Evolutionary conservation across 2,113 vertebrate genomes (phyloP), one percentile per base, ranked within the genome.

Genomic region (Acrocephalus arundinaceus): DNA sequence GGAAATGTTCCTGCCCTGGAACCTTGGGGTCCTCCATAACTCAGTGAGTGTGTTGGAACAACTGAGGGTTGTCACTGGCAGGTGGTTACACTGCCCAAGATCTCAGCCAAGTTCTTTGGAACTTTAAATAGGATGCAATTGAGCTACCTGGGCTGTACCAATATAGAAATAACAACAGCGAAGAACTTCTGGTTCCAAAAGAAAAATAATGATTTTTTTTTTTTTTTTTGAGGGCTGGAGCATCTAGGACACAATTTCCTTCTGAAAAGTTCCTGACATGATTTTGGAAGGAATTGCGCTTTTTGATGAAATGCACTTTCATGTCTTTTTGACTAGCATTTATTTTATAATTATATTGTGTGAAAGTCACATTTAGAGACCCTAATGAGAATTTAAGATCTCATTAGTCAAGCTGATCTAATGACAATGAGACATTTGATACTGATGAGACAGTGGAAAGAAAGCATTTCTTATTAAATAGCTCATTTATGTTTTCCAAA

Each of bases 331-430:
- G 46, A 39, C 31, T 87, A 52, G 35, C 16, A 12, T 91, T 71
- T 58, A 41, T 82, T 91, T 91, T 58, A 73, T 70, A 13, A 85
- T 92, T 79, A 17, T 15, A 35, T 58, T 76, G 21, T 70, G 55
- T 79, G 67, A 80, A 83, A 92, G 79, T 72, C 85, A 71, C 77
- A 87, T 87, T 65, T 93, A 55, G 48, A 51, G 41, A 28, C 54
- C 20, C 20, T 78, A 89, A 85, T 89, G 70, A 76, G 78, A 54
- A 82, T 87, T 82, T 72, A 85, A 67, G n/a, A 57, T 87, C 28
- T 13, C 31, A 87, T 96, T 93, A 94, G 87, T 79, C 52, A 85
- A 52, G 61, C 85, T 93, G 74, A 85, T 89, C 46, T 84, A 92
- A 90, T 78, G 78, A 84, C 55, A 83, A 30, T 68, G 86, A 92